Evolutionary conservation across 1,140 invertebrate species (phyloP).

Genomic region (Batillaria attramentaria): DNA sequence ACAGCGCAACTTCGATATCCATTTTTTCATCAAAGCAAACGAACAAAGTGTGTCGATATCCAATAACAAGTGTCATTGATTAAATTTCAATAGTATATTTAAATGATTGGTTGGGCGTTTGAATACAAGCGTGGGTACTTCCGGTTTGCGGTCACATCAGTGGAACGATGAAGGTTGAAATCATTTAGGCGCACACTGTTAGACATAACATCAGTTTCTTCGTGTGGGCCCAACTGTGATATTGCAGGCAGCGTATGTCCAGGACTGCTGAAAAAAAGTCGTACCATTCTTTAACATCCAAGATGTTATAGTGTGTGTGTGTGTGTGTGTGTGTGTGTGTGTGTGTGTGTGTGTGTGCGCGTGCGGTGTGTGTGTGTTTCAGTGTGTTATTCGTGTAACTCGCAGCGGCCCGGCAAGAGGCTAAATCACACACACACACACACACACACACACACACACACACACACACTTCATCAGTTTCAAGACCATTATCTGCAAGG

Average conservation of each 20-base stretch:
- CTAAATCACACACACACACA: not conserved
- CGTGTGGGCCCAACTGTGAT: too few relatives aligned
- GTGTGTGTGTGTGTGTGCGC: constrained; percentile 9
- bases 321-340: not conserved
- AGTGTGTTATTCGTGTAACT: not conserved
- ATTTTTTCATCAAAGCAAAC: not conserved
- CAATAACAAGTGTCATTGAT: not conserved
- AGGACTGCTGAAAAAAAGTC: not conserved
- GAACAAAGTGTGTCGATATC: not conserved
- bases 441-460: not conserved
- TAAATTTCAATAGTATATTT: not conserved
- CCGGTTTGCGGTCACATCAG: not conserved
- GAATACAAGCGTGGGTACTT: not conserved
- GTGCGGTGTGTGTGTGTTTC: not conserved
- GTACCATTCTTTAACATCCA: not conserved
- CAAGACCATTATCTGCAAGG: too few relatives aligned
- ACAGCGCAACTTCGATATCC: not conserved
- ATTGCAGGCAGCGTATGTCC: too few relatives aligned
- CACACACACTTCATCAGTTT: not conserved
- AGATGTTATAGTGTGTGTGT: not conserved
- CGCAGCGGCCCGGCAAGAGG: not conserved
- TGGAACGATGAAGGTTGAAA: not conserved
- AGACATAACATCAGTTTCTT: not conserved
- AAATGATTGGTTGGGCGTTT: not conserved
- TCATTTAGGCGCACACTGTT: not conserved